These are phyloP conservation scores for Drosophila leontia DNA, from an alignment of 1,140 invertebrate genomes.

Conservation along the genomic window DNA sequence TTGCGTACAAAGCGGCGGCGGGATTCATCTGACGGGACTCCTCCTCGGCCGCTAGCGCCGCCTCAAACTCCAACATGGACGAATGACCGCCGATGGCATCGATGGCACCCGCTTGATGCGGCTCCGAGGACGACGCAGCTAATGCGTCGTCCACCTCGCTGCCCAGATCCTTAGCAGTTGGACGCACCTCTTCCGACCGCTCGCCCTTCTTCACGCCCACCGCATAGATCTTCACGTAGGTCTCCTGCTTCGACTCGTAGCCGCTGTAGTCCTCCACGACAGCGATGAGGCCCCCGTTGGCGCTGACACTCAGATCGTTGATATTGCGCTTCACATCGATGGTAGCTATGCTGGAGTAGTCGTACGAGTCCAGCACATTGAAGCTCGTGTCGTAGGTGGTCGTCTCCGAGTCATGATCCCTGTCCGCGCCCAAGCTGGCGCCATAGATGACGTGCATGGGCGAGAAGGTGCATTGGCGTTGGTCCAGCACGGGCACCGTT, in stretches of 20 bases:
- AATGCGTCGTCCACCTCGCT: slow-evolving; percentile 52
- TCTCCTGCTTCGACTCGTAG: slow-evolving; percentile 92
- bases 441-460: slow-evolving; percentile 88
- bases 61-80: slow-evolving; percentile 23
- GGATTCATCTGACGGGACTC: slow-evolving; percentile 41
- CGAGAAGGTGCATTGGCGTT: slow-evolving; percentile 92
- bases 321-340: slow-evolving; percentile 94
- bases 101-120: slow-evolving; percentile 27
- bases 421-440: slow-evolving; percentile 85
- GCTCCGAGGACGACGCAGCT: slow-evolving; percentile 21
- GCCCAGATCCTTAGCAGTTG: slow-evolving; percentile 65
- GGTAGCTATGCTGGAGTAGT: slow-evolving; percentile 97
- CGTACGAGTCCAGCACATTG: slow-evolving; percentile 96
- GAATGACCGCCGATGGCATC: not conserved
- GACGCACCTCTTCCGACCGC: slow-evolving; percentile 83
- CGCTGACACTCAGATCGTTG: slow-evolving; percentile 90
- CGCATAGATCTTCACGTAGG: slow-evolving; percentile 93
- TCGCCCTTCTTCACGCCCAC: slow-evolving; percentile 85
- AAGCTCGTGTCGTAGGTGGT: slow-evolving; percentile 90
- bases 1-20: slow-evolving; percentile 44
- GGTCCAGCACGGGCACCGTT: slow-evolving; percentile 96
- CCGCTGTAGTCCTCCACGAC: slow-evolving; percentile 93
- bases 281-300: slow-evolving; percentile 92
- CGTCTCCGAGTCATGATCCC: slow-evolving; percentile 85
- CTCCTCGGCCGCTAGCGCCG: slow-evolving; percentile 11